Evolutionary conservation across 2,888 invertebrate genomes (phyloP).

Genomic region (Megalurothrips usitatus): DNA sequence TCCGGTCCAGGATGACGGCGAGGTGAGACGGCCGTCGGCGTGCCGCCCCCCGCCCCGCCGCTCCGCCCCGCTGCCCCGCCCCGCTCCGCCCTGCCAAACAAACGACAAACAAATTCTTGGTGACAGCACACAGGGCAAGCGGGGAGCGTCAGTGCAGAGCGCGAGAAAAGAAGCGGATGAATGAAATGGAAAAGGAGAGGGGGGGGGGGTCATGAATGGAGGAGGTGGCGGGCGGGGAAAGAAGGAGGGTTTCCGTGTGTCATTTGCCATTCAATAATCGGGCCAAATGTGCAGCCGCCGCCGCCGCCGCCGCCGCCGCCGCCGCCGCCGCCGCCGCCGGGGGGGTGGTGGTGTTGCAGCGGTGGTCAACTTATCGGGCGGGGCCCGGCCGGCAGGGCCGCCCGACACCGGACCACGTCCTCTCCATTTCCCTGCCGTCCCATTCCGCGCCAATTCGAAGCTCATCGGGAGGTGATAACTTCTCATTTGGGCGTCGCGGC

Average conservation of each 20-base stretch:
- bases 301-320: not conserved
- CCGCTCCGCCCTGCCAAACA: conserved; percentile 15
- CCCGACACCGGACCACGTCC: not conserved
- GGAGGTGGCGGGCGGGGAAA: not conserved
- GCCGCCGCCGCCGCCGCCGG: not conserved
- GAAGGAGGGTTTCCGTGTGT: conserved; percentile 1
- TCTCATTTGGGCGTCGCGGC: not conserved
- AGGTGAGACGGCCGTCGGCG: not conserved
- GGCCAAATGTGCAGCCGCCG: not conserved
- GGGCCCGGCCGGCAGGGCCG: not conserved
- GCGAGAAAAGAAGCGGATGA: not conserved
- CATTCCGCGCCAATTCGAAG: conserved; percentile 19
- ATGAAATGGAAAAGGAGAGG: not conserved
- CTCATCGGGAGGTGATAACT: not conserved
- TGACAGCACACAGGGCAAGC: not conserved
- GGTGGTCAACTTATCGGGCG: not conserved
- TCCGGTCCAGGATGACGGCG: not conserved
- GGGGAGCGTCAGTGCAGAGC: no score
- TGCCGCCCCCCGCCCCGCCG: not conserved
- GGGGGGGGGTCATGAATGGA: not conserved
- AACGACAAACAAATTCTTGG: conserved; percentile 23
- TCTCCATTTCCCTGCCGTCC: not conserved
- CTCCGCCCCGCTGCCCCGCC: not conserved
- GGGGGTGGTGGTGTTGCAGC: not conserved
- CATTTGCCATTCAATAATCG: conserved; percentile 10